A percentile compares a stretch with the other conserved stretches of the same genome.
Conservation (phyloP, 1,140 invertebrate genomes). For the Cydia splendana region DNA sequence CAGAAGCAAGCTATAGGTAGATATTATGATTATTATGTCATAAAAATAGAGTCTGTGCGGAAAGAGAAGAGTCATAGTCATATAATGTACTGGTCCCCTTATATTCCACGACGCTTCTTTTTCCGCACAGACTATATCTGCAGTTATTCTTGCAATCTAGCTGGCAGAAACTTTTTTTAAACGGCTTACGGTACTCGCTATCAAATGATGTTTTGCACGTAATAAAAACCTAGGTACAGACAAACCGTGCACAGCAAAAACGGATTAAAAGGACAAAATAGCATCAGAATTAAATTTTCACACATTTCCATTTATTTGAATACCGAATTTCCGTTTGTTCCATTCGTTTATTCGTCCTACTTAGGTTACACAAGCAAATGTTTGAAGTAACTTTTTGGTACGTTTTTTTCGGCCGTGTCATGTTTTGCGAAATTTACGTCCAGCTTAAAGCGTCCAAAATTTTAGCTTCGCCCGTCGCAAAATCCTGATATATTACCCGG, state of each 20-base stretch:
- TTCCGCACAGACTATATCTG: too few relatives aligned
- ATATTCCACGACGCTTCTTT: too few relatives aligned
- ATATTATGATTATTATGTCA: too few relatives aligned
- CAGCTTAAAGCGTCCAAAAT: constrained; percentile 80
- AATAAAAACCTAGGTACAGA: background rate
- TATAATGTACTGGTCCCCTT: too few relatives aligned
- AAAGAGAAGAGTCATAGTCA: too few relatives aligned
- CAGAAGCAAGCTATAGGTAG: too few relatives aligned
- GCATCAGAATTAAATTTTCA: constrained; percentile 29
- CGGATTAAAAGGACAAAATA: constrained; percentile 19
- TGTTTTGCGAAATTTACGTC: constrained; percentile 79
- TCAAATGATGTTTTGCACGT: background rate
- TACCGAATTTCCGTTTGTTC: constrained; percentile 11
- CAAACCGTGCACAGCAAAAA: background rate
- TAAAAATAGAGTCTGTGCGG: too few relatives aligned
- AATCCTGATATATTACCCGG: constrained; percentile 78
- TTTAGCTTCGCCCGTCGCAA: constrained; percentile 79
- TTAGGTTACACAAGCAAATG: constrained; percentile 48
- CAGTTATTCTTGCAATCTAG: too few relatives aligned
- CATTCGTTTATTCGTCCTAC: constrained; percentile 27
- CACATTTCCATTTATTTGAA: constrained; percentile 30
- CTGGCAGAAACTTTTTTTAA: too few relatives aligned
- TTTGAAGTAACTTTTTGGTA: constrained; percentile 61
- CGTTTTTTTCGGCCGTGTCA: constrained; percentile 77
- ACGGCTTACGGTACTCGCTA: background rate